Conservation (phyloP, 2,113 vertebrate genomes). For the Irena cyanogastra region DNA sequence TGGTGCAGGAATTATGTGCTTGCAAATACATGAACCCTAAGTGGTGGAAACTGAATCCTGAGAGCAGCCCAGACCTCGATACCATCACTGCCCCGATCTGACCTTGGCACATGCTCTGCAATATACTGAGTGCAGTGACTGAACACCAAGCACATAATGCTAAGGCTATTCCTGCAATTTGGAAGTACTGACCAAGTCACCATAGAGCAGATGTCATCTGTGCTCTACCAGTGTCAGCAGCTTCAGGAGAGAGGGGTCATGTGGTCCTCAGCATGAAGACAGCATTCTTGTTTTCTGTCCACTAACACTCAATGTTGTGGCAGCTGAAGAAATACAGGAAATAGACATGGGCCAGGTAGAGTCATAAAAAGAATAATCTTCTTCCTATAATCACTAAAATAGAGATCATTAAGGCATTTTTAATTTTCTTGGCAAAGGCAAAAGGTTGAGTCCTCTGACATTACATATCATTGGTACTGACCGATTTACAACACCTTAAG, state of each 20-base stretch:
- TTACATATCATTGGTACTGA: background rate
- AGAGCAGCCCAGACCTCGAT: background rate
- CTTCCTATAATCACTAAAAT: background rate
- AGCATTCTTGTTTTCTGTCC: background rate
- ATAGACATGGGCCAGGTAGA: background rate
- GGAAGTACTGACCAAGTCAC: background rate
- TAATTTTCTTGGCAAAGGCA: constrained; percentile 32
- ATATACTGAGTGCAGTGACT: fast-evolving
- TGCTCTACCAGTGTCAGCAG: background rate
- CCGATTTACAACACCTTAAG: background rate
- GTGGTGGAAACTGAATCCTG: background rate
- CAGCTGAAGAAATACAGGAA: background rate
- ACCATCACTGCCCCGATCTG: fast-evolving
- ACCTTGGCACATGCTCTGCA: background rate
- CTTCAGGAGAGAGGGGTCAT: background rate
- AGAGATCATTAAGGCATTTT: background rate
- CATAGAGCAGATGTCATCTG: background rate
- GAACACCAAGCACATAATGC: background rate
- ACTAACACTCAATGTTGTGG: background rate
- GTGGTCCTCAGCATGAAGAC: background rate
- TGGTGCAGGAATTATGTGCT: background rate
- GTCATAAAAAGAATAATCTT: constrained; percentile 2
- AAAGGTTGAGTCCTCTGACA: background rate
- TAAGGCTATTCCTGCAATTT: background rate
- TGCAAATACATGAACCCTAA: background rate